Evolutionary conservation across 2,888 invertebrate genomes (phyloP).

Genomic region (Trichogramma dendrolimi): DNA sequence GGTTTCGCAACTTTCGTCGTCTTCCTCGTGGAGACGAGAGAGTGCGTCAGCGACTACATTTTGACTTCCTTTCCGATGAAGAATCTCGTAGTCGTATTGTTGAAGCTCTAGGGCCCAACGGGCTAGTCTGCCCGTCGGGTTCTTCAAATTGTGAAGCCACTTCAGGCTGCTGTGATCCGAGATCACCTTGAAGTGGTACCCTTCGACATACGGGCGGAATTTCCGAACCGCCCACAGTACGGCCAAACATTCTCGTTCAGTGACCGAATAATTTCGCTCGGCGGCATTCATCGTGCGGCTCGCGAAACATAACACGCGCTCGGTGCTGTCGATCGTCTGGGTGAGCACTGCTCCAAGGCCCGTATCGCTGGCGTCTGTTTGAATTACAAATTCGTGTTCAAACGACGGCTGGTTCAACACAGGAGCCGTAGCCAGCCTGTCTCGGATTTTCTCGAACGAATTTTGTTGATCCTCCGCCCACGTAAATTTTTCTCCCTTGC

Average conservation of each 20-base stretch:
- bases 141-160: conserved; percentile 31
- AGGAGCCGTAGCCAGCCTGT: conserved; percentile 15
- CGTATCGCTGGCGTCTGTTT: conserved; percentile 35
- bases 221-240: conserved; percentile 31
- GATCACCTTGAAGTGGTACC: conserved; percentile 32
- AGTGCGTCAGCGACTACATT: too few relatives aligned
- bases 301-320: conserved; percentile 27
- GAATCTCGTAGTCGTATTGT: too few relatives aligned
- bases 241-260: conserved; percentile 34
- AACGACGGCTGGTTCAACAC: conserved; percentile 27
- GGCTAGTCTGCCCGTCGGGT: conserved; percentile 29
- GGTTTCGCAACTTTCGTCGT: too few relatives aligned
- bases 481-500: background rate
- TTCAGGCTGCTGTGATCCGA: conserved; percentile 34
- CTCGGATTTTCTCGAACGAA: conserved; percentile 15
- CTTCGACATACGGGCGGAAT: conserved; percentile 34
- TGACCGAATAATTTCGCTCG: conserved; percentile 25
- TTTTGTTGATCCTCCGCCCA: conserved; percentile 15
- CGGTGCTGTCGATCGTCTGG: conserved; percentile 15
- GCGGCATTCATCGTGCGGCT: conserved; percentile 20
- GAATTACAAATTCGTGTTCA: conserved; percentile 11
- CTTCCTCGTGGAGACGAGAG: too few relatives aligned
- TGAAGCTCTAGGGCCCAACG: conserved; percentile 25
- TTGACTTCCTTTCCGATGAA: too few relatives aligned
- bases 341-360: conserved; percentile 21